Evolutionary conservation across 35 echinoderm and acorn worm species (phyloP).

Genomic region (Acanthaster planci): DNA sequence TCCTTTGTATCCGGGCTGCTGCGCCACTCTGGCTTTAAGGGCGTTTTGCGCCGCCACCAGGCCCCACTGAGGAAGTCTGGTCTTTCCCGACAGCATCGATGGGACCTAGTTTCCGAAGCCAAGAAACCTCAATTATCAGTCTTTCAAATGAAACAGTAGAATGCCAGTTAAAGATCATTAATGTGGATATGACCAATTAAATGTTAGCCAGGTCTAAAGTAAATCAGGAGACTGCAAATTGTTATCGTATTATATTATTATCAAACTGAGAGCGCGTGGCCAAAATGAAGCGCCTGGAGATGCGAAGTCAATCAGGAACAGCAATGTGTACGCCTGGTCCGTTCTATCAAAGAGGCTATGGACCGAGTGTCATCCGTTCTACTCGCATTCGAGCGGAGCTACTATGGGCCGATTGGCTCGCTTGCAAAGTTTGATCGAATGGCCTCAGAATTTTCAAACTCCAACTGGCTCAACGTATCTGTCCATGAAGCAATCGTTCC

Average conservation of each 20-base stretch:
- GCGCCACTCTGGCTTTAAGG: too few species aligned
- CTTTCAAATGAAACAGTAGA: too few species aligned
- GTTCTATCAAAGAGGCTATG: background rate
- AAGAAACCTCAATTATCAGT: too few species aligned
- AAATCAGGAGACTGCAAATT: background rate
- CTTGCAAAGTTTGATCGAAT: too few species aligned
- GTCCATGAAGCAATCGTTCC: too few species aligned
- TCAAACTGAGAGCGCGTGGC: background rate
- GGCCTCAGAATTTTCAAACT: too few species aligned
- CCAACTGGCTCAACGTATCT: too few species aligned
- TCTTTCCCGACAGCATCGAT: background rate
- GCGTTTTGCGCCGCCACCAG: background rate
- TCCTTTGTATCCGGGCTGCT: too few species aligned
- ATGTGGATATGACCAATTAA: background rate
- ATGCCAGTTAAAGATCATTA: background rate
- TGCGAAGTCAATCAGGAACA: too few species aligned
- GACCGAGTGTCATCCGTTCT: too few species aligned
- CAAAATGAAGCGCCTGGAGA: background rate
- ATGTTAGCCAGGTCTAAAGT: background rate
- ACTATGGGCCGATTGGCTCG: too few species aligned
- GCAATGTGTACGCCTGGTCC: background rate
- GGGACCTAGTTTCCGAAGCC: background rate
- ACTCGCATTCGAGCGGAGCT: too few species aligned
- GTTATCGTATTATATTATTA: background rate
- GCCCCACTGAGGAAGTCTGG: background rate